Evolutionary conservation across 1,140 invertebrate species (phyloP).

Genomic region (Lordiphosa stackelbergi): DNA sequence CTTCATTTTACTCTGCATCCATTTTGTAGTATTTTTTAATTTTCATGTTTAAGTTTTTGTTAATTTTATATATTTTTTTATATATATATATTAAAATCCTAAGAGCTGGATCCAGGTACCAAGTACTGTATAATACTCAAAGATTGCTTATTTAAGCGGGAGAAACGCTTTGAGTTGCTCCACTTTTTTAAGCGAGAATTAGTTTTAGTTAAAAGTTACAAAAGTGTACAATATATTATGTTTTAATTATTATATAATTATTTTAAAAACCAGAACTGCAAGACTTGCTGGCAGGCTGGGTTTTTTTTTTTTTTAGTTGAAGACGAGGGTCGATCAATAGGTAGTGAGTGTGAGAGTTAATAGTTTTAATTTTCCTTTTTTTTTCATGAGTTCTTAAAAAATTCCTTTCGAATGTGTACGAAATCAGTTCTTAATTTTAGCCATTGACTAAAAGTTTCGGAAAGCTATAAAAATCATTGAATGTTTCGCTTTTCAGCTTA

Average conservation of each 20-base stretch:
- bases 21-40: conserved; percentile 51
- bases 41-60: conserved; percentile 38
- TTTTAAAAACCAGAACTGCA: conserved; percentile 14
- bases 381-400: no score
- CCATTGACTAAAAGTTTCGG: no score
- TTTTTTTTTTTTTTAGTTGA: background rate
- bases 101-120: conserved; percentile 57
- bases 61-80: conserved; percentile 5
- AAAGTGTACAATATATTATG: conserved; percentile 4
- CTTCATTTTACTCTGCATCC: conserved; percentile 22
- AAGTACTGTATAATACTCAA: conserved; percentile 69
- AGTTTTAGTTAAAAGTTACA: no score
- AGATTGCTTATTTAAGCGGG: conserved; percentile 22
- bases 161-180: no score
- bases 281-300: conserved; percentile 26
- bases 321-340: conserved; percentile 10
- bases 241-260: conserved; percentile 20
- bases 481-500: no score
- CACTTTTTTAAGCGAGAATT: no score
- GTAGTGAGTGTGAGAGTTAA: background rate
- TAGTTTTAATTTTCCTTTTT: no score
- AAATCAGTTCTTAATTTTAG: no score
- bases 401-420: no score
- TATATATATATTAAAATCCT: conserved; percentile 24
- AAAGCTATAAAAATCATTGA: no score